These are phyloP conservation scores for Ceratothoa steindachneri DNA, from an alignment of 2,888 invertebrate species.

Conservation along the genomic window DNA sequence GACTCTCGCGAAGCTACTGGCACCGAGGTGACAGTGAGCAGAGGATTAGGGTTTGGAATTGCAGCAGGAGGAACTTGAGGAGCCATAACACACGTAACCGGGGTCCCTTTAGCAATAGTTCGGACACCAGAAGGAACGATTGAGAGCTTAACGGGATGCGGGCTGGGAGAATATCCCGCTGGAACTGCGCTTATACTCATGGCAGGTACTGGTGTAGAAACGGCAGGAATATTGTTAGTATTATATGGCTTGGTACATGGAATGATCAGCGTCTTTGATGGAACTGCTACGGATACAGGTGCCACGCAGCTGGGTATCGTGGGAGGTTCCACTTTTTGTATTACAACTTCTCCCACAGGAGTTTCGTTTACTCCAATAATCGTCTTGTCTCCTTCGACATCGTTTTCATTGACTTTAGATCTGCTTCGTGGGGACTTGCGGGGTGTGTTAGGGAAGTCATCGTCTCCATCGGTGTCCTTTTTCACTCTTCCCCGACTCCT, in stretches of 20 bases:
- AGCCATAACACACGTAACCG: not conserved
- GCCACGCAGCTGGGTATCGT: not conserved
- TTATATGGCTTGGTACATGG: not conserved
- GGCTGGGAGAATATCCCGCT: not conserved
- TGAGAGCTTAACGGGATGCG: constrained; percentile 18
- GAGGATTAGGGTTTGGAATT: not conserved
- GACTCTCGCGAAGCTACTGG: not conserved
- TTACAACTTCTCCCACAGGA: not conserved
- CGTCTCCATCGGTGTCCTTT: constrained; percentile 16
- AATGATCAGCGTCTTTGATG: constrained; percentile 7
- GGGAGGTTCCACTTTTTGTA: not conserved
- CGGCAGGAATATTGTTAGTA: constrained; percentile 14
- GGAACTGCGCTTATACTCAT: constrained; percentile 18
- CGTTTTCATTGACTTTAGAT: not conserved
- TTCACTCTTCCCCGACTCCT: constrained; percentile 8
- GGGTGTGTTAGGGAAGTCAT: not conserved
- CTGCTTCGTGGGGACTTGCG: not conserved
- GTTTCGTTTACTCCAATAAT: not conserved
- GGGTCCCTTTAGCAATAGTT: not conserved
- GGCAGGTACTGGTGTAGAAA: constrained; percentile 4
- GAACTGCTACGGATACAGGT: not conserved
- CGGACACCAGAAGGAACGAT: not conserved
- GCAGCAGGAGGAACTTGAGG: not conserved
- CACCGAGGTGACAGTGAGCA: not conserved
- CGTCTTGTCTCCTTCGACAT: not conserved